A percentile compares a stretch with the other conserved stretches of the same genome.
phyloP scores from a whole-genome alignment of 92 coral and sea anemone genomes.

The Paragorgia papillata region DNA sequence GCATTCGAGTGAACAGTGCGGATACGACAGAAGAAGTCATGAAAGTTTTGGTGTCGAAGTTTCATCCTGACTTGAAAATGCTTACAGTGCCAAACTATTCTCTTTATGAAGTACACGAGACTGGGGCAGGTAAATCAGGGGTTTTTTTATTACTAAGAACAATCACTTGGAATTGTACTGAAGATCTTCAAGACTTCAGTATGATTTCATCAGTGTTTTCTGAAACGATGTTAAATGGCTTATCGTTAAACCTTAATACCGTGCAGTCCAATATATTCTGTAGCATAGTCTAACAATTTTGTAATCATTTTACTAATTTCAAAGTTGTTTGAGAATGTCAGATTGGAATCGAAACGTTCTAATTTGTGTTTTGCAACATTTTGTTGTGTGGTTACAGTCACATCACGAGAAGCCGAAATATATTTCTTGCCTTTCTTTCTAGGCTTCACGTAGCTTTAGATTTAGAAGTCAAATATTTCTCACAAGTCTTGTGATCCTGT shows the following conservation, averaged over 20 bases:
- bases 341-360: not conserved
- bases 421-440: too few species aligned
- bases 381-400: not conserved
- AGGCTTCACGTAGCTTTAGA: too few species aligned
- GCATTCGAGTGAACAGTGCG: slow-evolving; percentile 85
- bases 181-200: not conserved
- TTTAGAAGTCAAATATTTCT: too few species aligned
- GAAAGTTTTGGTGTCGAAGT: slow-evolving; percentile 82
- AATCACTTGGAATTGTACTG: not conserved
- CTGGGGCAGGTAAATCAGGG: slow-evolving; percentile 75
- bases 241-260: not conserved
- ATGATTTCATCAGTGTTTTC: slow-evolving; percentile 13
- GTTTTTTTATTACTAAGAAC: not conserved
- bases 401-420: not conserved
- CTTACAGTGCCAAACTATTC: slow-evolving; percentile 84
- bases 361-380: not conserved
- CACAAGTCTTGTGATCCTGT: too few species aligned
- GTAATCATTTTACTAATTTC: not conserved
- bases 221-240: not conserved
- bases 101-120: slow-evolving; percentile 88
- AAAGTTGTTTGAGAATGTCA: not conserved
- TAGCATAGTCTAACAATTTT: not conserved
- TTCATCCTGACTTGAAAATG: slow-evolving; percentile 99
- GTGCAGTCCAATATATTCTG: slow-evolving; percentile 19
- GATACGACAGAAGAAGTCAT: slow-evolving; percentile 91